Conservation (phyloP, 2,888 invertebrate genomes). For the Boloria selene region DNA sequence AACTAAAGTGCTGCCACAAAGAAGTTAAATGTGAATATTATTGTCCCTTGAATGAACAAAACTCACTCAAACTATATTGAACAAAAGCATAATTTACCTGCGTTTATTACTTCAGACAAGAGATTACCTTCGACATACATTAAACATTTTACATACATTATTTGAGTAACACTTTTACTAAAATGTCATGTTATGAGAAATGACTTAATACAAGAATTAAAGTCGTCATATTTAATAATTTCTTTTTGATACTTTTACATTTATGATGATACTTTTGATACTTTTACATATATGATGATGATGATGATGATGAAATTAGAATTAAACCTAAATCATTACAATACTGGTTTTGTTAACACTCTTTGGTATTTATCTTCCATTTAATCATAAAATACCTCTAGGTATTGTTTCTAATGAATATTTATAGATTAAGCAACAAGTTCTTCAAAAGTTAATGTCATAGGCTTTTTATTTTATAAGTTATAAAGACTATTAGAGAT, state of each 20-base stretch:
- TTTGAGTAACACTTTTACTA: conserved; percentile 3
- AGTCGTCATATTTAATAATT: too few species aligned
- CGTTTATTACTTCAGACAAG: neutral
- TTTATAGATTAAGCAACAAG: conserved; percentile 3
- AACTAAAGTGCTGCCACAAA: neutral
- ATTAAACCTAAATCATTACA: too few species aligned
- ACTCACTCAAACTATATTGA: too few species aligned
- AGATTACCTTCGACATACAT: neutral
- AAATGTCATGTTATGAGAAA: neutral
- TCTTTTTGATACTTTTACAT: too few species aligned
- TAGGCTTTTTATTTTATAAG: neutral
- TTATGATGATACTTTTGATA: too few species aligned
- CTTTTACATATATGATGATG: too few species aligned
- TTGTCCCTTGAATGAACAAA: too few species aligned
- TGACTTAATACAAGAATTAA: too few species aligned
- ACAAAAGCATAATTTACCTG: neutral
- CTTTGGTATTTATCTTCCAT: neutral
- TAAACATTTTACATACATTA: conserved; percentile 5
- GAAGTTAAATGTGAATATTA: too few species aligned
- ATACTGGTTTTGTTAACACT: too few species aligned
- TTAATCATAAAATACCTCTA: neutral
- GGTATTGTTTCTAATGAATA: conserved; percentile 1
- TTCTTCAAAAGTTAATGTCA: neutral
- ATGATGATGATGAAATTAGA: too few species aligned
- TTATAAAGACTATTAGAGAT: neutral